phyloP scores from a whole-genome alignment of 2,797 vertebrate species.

The Poecilia wingei region DNA sequence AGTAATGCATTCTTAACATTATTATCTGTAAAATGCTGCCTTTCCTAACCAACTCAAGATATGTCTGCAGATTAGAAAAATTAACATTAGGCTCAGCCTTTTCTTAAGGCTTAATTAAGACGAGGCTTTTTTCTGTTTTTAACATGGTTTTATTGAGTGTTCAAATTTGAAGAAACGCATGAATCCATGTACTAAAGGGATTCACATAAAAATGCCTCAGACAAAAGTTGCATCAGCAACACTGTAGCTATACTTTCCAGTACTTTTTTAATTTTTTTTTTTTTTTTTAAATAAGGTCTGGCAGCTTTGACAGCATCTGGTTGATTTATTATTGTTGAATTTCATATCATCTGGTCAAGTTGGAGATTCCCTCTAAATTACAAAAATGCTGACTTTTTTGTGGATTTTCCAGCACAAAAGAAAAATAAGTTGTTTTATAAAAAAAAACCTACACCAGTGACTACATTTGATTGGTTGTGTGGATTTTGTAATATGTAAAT shows the following conservation, averaged over 20 bases:
- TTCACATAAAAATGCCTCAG: not conserved
- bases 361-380: not conserved
- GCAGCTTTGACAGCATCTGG: not conserved
- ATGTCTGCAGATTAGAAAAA: not conserved
- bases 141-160: not conserved
- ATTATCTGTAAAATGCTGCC: slow-evolving; percentile 17
- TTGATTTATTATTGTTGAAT: not conserved
- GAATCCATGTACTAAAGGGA: not conserved
- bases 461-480: slow-evolving; percentile 45
- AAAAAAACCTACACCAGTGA: slow-evolving; percentile 40
- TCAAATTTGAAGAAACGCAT: not conserved
- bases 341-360: not conserved
- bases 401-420: not conserved
- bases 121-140: not conserved
- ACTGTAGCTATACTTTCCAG: not conserved
- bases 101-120: not conserved
- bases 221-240: not conserved
- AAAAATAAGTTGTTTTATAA: slow-evolving; percentile 12
- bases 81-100: not conserved
- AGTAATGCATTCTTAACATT: slow-evolving; percentile 11
- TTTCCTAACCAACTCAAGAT: slow-evolving; percentile 2
- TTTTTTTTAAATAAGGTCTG: not conserved
- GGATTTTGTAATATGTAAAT: slow-evolving; percentile 76
- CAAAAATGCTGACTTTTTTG: not conserved
- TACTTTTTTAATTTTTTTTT: too few species aligned